Base-by-base conservation (phyloP, 2,113 vertebrate genomes). In the Rhodinocichla rosea region DNA sequence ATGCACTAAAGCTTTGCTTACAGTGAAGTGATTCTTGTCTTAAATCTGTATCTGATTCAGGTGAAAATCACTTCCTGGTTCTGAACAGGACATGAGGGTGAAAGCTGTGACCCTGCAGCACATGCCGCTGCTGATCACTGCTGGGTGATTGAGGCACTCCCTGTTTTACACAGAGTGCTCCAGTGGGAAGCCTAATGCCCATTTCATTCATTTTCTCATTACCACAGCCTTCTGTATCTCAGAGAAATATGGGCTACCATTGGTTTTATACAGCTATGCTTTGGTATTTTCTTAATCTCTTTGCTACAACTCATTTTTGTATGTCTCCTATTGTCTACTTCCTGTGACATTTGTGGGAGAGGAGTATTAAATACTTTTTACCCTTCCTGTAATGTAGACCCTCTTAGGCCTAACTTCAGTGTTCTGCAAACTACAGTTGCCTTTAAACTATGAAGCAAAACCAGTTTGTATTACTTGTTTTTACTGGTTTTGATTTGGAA, bases 221-320 rank as follows among this genome's bases (percentile, higher is more conserved):
- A 65, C 45, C 82, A 78, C 87, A 93, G 63, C 83, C 71, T 91
- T 84, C 90, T 24, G 22, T 73, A 94, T 77, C 83, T 81, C 76
- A 74, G 89, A 96, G 42, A 42, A 94, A 75, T 81, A 82, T 12
- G 71, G 59, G 70, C 92, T 96, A 56, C 42, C 69, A 28, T 82
- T 92, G 65, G 37, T 92, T 94, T 94, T 94, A 76, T 94, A 95
- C 86, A 82, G 42, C 92, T 69, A 69, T 90, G 92, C 83, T 84
- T 96, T 91, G 70, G 30, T 92, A 94, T 94, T 82, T 91, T 95
- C 89, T 96, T 39, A 96, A 89, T 76, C 70, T 95, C 53, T 96
- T 77, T 96, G 86, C 76, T 93, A 94, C 52, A 70, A 70, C 73
- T 96, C 84, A 86, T 97, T 91, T 96, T 92, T 96, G 45, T 89